Base-by-base conservation (phyloP, 2,888 invertebrate genomes). In the Synanthedon formicaeformis region DNA sequence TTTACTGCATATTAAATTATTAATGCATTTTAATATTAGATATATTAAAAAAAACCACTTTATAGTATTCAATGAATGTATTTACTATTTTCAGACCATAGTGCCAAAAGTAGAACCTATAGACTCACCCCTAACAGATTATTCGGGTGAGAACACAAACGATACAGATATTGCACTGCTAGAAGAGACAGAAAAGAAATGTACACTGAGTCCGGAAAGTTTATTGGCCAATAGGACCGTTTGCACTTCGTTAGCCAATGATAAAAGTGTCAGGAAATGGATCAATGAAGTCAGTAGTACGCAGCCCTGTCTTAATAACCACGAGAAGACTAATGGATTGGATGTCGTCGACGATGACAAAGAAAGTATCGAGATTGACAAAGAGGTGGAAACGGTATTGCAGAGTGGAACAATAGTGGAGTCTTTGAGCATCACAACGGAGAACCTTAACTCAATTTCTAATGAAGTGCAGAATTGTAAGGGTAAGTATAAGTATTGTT, bases 351-450 rank as follows among this genome's bases (percentile, higher is more conserved):
- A 79, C 3, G 75, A 81, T 16, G 82, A 85, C 50, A 81, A 80
- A 55, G 82, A 81, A 27, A 70, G 75, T 41, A 68, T 82, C 52
- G 87, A 87, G 58, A 87, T 87, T 57, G 87, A 88, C 55, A 87
- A 86, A 55, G 88, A 87, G 64, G 84, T 88, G 1, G 88, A 88
- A 60, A 85, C 79, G 0, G 88, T 87, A 0, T 55, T 88, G 51
- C 86, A 88, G 59, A 86, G 87, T 58, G 87, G 87, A 13, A 85
- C 86, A 3, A 81, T 82, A 52, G 86, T 88, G 10, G 88, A 88
- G 58, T 82, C 85, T 0, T 63, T 88, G 55, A 87, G 80, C 59
- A 81, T 85, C 55, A 78, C 85, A 27, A 81, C 83, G 0, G 86
- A 82, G 57, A 86, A 80, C 62, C 63, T 85, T 4, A 86, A 81